These are phyloP conservation scores for Ormia ochracea DNA, from an alignment of 2,888 invertebrate genomes.

Conservation along the genomic window DNA sequence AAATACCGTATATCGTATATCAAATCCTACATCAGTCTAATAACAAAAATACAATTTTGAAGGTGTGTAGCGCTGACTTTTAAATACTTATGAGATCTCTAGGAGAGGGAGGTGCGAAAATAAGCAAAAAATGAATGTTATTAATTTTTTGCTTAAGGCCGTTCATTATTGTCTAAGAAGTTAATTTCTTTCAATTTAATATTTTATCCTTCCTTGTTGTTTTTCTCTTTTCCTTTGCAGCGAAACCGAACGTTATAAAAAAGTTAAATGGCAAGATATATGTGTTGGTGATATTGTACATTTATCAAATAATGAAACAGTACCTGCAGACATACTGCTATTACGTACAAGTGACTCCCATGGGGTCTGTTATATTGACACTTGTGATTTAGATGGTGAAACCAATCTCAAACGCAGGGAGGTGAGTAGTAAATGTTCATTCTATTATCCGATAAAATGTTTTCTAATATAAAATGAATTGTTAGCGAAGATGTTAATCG, in stretches of 20 bases:
- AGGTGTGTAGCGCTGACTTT: too few relatives aligned
- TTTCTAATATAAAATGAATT: conserved; percentile 31
- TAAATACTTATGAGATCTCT: too few relatives aligned
- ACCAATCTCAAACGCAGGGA: conserved; percentile 95
- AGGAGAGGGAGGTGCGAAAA: too few relatives aligned
- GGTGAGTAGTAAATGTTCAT: conserved; percentile 76
- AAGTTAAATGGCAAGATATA: conserved; percentile 92
- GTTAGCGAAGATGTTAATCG: background rate
- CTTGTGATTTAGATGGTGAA: conserved; percentile 97
- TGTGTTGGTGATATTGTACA: conserved; percentile 96
- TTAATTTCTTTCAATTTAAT: too few relatives aligned
- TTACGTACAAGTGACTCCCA: conserved; percentile 91
- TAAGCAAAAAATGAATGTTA: too few relatives aligned
- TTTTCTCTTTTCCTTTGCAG: conserved; percentile 76
- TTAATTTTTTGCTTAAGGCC: too few relatives aligned
- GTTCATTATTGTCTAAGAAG: too few relatives aligned
- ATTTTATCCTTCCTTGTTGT: too few relatives aligned
- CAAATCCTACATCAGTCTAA: too few relatives aligned
- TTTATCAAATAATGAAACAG: conserved; percentile 95
- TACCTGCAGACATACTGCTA: conserved; percentile 96
- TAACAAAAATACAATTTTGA: too few relatives aligned
- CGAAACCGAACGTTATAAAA: conserved; percentile 88
- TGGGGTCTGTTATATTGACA: conserved; percentile 95
- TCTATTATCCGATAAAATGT: background rate
- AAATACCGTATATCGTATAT: too few relatives aligned